Evolutionary conservation across 2,888 invertebrate species (phyloP), one percentile per base, ranked within the genome.

Genomic region (Fissipunctia ypsillon): DNA sequence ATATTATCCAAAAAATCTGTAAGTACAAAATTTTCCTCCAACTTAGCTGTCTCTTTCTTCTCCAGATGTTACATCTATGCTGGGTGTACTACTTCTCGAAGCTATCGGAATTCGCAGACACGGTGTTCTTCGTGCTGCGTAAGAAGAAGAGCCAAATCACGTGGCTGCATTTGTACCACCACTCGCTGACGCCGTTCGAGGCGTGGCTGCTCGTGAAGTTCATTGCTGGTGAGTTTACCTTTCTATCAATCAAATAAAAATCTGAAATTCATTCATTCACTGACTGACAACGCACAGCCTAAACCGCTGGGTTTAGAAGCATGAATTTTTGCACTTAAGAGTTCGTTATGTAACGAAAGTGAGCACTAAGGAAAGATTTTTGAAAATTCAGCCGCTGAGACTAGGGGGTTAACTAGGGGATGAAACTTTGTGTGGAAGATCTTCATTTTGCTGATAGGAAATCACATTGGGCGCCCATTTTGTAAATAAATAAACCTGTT

Each of bases 11-110:
- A 54, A 54, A 52, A 54, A 28, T 19, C 19, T 28, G n/a, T n/a
- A n/a, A 35, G 28, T 28, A 1, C 16, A 54, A 16, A 16, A 61
- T 16, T 22, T 16, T 45, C 3, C n/a, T 9, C 43, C 0, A 3
- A 28, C 25, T 76, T 2, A 77, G 25, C 14, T n/a, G 3, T 7
- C 0, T 3, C 3, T 56, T 28, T 65, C 25, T 59, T 57, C 95
- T 96, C 66, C 96, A 98, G 97, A 98, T 99, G 98, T 97, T 98
- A 67, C 97, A 97, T 83, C 96, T 98, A 9, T 98, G 98, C 92
- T 98, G 98, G 98, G 98, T 98, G 97, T 99, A 98, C 95, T 99
- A 98, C 96, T 97, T 98, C 91, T 98, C 98, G 65, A 99, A 99
- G 94, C 97, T 98, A 85, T 97, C 98, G 7, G 99, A 99, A 95